Conservation (phyloP, 2,888 invertebrate genomes). For the Micoletzkya japonica region DNA sequence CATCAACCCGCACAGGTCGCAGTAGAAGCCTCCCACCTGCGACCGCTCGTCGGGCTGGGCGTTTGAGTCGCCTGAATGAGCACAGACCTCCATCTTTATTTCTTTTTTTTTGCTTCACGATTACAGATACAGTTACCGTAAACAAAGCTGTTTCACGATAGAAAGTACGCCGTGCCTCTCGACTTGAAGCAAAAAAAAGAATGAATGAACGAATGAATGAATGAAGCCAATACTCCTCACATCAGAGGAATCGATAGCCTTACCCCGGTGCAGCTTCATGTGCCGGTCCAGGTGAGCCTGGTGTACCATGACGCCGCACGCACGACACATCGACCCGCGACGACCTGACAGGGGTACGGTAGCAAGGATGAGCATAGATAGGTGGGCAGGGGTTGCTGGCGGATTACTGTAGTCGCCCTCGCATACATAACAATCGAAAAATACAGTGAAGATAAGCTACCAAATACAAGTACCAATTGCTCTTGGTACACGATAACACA, state of each 20-base stretch:
- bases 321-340: slow-evolving; percentile 40
- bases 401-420: background rate
- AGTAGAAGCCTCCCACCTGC: slow-evolving; percentile 39
- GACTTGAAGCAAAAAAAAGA: too few relatives aligned
- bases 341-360: slow-evolving; percentile 29
- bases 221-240: background rate
- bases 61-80: background rate
- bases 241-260: background rate
- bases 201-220: too few relatives aligned
- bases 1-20: slow-evolving; percentile 52
- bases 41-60: slow-evolving; percentile 33
- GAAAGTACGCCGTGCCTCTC: too few relatives aligned
- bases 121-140: background rate
- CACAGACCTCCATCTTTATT: background rate
- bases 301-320: slow-evolving; percentile 47
- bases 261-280: slow-evolving; percentile 36
- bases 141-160: background rate
- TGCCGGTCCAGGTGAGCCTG: slow-evolving; percentile 42
- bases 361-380: background rate
- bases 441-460: background rate
- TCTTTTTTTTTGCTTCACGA: background rate
- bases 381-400: background rate
- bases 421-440: background rate
- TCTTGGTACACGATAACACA: background rate
- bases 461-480: background rate